Evolutionary conservation across 2,113 vertebrate genomes (phyloP).

Genomic region (Motacilla alba): DNA sequence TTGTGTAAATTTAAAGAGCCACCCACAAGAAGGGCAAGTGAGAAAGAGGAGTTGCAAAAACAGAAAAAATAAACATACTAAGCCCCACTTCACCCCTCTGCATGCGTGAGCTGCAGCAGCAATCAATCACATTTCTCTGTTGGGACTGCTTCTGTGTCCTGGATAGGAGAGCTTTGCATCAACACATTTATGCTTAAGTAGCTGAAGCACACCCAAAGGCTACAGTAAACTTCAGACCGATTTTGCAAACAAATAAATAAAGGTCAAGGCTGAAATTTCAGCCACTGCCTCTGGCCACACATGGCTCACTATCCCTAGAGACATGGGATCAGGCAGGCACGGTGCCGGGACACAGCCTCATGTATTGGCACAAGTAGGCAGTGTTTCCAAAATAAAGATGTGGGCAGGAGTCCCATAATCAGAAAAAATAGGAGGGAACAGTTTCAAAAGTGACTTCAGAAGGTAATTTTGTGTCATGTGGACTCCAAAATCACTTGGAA

Average conservation of each 20-base stretch:
- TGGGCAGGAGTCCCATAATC: not conserved
- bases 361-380: not conserved
- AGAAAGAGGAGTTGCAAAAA: not conserved
- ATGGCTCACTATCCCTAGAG: not conserved
- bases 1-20: not conserved
- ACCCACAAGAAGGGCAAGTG: not conserved
- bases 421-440: not conserved
- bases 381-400: not conserved
- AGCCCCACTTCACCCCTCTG: not conserved
- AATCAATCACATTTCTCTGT: not conserved
- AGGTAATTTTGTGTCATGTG: not conserved
- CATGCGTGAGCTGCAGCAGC: not conserved
- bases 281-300: not conserved
- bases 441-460: constrained; percentile 35
- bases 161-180: not conserved
- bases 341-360: not conserved
- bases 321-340: not conserved
- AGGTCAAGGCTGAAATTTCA: not conserved
- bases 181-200: not conserved
- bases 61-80: not conserved
- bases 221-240: not conserved
- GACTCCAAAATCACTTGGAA: constrained; percentile 11
- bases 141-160: not conserved
- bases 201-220: not conserved
- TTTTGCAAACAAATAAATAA: not conserved